phyloP scores from a whole-genome alignment of 2,888 invertebrate genomes.

The Sympetrum striolatum region DNA sequence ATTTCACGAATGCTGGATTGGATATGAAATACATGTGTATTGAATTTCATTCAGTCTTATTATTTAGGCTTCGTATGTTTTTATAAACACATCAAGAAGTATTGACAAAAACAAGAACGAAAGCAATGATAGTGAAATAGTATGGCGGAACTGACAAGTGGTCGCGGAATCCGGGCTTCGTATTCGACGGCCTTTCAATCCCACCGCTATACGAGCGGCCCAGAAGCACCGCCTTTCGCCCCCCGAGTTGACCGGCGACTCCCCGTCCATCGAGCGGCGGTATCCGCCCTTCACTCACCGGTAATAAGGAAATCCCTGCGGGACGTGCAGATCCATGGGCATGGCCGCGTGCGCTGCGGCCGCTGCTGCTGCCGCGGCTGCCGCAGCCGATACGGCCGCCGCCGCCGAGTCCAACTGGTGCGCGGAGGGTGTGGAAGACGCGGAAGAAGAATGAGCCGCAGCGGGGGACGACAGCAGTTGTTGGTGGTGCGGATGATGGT shows the following conservation, averaged over 20 bases:
- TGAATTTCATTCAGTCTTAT: too few relatives aligned
- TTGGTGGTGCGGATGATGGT: slow-evolving; percentile 6
- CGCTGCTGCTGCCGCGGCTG: slow-evolving; percentile 47
- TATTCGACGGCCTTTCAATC: not conserved
- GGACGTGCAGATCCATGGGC: slow-evolving; percentile 92
- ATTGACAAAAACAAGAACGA: too few relatives aligned
- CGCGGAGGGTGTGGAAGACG: not conserved
- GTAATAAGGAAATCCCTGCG: slow-evolving; percentile 90
- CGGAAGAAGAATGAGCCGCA: slow-evolving; percentile 49
- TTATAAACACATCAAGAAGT: too few relatives aligned
- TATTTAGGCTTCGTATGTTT: too few relatives aligned
- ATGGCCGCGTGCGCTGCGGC: slow-evolving; percentile 61
- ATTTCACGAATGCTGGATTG: too few relatives aligned
- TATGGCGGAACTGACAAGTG: not conserved
- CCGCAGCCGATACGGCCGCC: slow-evolving; percentile 51
- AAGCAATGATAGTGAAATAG: too few relatives aligned
- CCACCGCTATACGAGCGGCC: too few relatives aligned
- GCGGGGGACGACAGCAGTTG: slow-evolving; percentile 51
- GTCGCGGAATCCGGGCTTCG: not conserved
- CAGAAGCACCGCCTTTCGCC: too few relatives aligned
- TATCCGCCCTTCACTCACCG: slow-evolving; percentile 67
- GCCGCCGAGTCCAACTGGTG: slow-evolving; percentile 59
- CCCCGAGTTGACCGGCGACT: too few relatives aligned
- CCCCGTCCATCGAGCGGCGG: not conserved
- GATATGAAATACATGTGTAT: too few relatives aligned